Evolutionary conservation across 1,140 invertebrate species (phyloP).

Genomic region (Atta texana): DNA sequence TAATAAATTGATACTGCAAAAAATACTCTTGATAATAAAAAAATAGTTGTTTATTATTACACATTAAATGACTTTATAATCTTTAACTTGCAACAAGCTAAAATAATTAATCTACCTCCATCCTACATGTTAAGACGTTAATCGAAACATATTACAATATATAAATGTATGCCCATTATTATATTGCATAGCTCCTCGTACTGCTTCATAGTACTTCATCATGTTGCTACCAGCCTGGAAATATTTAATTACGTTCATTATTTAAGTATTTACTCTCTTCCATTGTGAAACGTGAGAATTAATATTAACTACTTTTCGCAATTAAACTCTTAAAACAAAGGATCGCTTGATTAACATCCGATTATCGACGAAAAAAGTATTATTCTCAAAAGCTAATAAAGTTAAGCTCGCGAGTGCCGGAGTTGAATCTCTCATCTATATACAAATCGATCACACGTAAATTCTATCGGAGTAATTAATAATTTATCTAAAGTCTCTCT

Average conservation of each 20-base stretch:
- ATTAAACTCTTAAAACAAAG: constrained; percentile 65
- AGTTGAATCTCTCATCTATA: constrained; percentile 23
- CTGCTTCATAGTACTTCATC: constrained; percentile 13
- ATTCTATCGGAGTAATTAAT: constrained; percentile 52
- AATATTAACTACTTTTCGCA: constrained; percentile 70
- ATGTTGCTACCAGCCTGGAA: constrained; percentile 42
- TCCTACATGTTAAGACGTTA: constrained; percentile 25
- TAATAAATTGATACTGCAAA: neutral
- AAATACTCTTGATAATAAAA: neutral
- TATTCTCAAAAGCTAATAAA: constrained; percentile 58
- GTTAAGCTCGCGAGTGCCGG: constrained; percentile 29
- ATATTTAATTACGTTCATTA: constrained; percentile 61
- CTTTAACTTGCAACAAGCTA: constrained; percentile 24
- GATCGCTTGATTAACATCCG: constrained; percentile 52
- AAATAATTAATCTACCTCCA: constrained; percentile 35
- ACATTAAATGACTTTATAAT: constrained; percentile 18
- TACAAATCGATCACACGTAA: constrained; percentile 48
- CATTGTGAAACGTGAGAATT: constrained; percentile 50
- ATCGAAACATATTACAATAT: constrained; percentile 19
- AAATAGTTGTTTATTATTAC: constrained; percentile 13
- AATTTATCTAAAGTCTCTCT: constrained; percentile 46
- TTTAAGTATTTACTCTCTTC: constrained; percentile 65
- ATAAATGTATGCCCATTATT: constrained; percentile 44
- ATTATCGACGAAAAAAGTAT: constrained; percentile 58
- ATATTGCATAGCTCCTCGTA: constrained; percentile 35